phyloP scores from a whole-genome alignment of 1,140 invertebrate species.

The Homalodisca vitripennis region DNA sequence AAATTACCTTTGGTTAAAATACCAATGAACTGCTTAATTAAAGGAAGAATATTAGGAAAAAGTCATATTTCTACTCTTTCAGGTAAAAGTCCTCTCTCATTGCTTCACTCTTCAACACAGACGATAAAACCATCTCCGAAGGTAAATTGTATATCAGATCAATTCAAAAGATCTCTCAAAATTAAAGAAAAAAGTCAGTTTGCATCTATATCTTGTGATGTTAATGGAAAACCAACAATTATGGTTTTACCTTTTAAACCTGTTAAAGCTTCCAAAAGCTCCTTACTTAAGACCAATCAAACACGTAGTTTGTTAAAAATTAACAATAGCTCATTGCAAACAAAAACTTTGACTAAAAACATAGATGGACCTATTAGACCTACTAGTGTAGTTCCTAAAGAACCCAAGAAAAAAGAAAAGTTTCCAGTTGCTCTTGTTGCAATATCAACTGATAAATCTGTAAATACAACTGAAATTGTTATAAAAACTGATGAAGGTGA shows the following conservation, averaged over 20 bases:
- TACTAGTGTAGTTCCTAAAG: not conserved
- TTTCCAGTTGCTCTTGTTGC: constrained; percentile 12
- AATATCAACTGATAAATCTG: constrained; percentile 20
- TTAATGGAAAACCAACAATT: not conserved
- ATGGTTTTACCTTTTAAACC: not conserved
- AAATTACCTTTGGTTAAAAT: constrained; percentile 13
- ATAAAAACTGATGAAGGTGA: constrained; percentile 27
- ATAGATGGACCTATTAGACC: not conserved
- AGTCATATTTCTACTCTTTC: not conserved
- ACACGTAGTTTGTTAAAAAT: not conserved
- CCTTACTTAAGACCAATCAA: not conserved
- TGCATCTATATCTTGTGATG: not conserved
- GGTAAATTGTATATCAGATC: not conserved
- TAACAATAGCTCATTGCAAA: not conserved
- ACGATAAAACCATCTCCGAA: not conserved
- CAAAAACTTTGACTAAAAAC: not conserved
- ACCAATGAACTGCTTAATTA: constrained; percentile 10
- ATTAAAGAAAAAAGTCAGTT: not conserved
- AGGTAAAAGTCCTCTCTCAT: not conserved
- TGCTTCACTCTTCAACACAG: not conserved
- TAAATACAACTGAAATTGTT: constrained; percentile 21
- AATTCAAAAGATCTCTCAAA: not conserved
- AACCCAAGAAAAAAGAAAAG: not conserved
- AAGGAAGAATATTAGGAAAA: constrained; percentile 10
- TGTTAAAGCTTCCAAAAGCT: not conserved